Base-by-base conservation (phyloP, 1,140 invertebrate species). In the Aradophagus sp. region DNA sequence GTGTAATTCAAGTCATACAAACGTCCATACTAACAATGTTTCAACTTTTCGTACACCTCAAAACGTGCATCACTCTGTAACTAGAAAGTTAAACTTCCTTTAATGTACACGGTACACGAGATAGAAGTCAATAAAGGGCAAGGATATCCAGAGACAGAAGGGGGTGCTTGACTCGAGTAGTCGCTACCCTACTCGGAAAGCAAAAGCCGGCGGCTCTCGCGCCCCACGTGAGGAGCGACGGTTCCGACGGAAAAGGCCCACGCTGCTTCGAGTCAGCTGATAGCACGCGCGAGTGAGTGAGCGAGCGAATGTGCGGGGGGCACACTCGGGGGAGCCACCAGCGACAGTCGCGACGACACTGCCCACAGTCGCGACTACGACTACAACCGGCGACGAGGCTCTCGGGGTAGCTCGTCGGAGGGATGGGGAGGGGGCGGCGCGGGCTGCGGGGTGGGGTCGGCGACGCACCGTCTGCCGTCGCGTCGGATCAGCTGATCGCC, bases 401-500 rank as follows among this genome's bases (percentile, higher is more conserved):
- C 6, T n/a, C 6, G 27, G 27, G 27, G 27, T 29, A 29, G 27
- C 27, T 29, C 27, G 27, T 2, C 20, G 45, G 65, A 41, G 48
- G 62, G 44, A 29, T 67, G 38, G 42, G 34, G 35, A 47, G 62
- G 42, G 59, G 23, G 19, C 19, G 39, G 3, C 27, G 63, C 26
- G 52, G 35, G 42, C 31, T 36, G 35, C 34, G 61, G 58, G 47
- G 41, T 39, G 31, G 66, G 68, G 66, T 62, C 44, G 52, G 58
- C 53, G 71, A 67, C 82, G 74, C 75, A 72, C 77, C 77, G 81
- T 80, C 79, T 82, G 63, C 72, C 67, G 42, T 44, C 70, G 62
- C 36, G 42, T 3, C 19, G 45, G 59, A 80, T 79, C 80, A 81
- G 81, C 81, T 82, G 81, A 82, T 80, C 61, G 77, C 68, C 72